These are phyloP conservation scores for Odocoileus virginianus DNA, from an alignment of 2,113 vertebrate genomes.

Conservation along the genomic window DNA sequence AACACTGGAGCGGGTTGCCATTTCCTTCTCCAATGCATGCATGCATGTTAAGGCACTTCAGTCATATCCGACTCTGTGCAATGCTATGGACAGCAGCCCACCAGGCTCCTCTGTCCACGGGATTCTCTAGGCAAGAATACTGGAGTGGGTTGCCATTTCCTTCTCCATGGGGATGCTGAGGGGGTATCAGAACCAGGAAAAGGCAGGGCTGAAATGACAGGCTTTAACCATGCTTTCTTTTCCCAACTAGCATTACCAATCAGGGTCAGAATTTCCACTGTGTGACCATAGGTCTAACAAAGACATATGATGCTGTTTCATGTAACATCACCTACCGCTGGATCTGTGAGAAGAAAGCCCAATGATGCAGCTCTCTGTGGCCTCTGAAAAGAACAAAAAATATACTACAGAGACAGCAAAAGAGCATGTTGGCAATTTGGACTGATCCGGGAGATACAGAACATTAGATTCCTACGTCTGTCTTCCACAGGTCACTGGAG, in stretches of 20 bases:
- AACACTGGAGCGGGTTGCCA: too few species aligned
- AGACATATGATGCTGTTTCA: slow-evolving; percentile 27
- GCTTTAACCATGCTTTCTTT: neutral
- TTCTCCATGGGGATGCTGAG: neutral
- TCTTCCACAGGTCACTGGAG: neutral
- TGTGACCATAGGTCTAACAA: slow-evolving; percentile 63
- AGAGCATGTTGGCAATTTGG: neutral
- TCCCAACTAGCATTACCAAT: slow-evolving; percentile 34
- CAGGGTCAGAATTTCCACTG: slow-evolving; percentile 45
- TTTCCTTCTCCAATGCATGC: too few species aligned
- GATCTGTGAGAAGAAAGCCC: slow-evolving; percentile 52
- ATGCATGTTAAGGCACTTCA: too few species aligned
- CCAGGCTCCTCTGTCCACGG: neutral
- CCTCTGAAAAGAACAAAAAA: neutral
- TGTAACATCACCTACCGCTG: slow-evolving; percentile 43
- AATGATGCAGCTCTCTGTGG: neutral
- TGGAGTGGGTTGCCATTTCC: too few species aligned
- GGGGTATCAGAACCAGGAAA: neutral
- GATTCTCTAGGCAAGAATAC: too few species aligned
- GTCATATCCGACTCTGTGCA: too few species aligned
- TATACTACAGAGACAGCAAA: neutral
- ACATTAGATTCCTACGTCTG: neutral
- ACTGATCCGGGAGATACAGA: neutral
- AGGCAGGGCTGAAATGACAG: neutral
- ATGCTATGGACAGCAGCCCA: neutral